Base-by-base conservation (phyloP, 2,113 vertebrate species). In the Myxocyprinus asiaticus region DNA sequence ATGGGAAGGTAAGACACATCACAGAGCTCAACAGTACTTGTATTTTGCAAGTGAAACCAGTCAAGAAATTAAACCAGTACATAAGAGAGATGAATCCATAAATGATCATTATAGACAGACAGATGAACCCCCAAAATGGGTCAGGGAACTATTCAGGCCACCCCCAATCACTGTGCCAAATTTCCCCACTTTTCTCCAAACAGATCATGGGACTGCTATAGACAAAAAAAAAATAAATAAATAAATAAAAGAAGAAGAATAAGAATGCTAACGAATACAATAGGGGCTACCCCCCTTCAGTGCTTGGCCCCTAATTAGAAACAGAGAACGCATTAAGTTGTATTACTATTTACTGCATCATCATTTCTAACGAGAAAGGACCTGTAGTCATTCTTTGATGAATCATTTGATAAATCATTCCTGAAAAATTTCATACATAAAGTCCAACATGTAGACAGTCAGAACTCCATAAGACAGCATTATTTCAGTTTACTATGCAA, bases 1-100 rank as follows among this genome's bases (percentile, higher is more conserved):
- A 97, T 0, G 95, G 96, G 84, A 97, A 97, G 95, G 96, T 97
- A 93, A 93, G 73, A 44, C 67, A 44, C 59, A 53, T 79, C 47
- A 11, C 74, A 44, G 64, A 59, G 66, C 4, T 47, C 62, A 48
- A 44, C 58, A 15, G 59, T 71, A 73, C 6, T 11, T 9, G 33
- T 17, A n/a, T 64, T 64, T 62, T 9, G 44, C 44, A 63, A 50
- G 22, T 22, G 11, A 7, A 15, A 9, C 47, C 9, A 15, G 7
- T 53, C 17, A 15, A 53, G 17, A 9, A 33, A 33, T 6, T 50
- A n/a, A 58, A 17, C 22, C 10, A 61, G n/a, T 47, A 22, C 9
- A 6, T 33, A 47, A 47, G 44, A 61, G 11, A 73, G 11, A 12
- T 9, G 0, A 51, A 12, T 48, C 47, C 22, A 33, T 33, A 33